Evolutionary conservation across 2,888 invertebrate genomes (phyloP).

Genomic region (Caenorhabditis doughertyi): DNA sequence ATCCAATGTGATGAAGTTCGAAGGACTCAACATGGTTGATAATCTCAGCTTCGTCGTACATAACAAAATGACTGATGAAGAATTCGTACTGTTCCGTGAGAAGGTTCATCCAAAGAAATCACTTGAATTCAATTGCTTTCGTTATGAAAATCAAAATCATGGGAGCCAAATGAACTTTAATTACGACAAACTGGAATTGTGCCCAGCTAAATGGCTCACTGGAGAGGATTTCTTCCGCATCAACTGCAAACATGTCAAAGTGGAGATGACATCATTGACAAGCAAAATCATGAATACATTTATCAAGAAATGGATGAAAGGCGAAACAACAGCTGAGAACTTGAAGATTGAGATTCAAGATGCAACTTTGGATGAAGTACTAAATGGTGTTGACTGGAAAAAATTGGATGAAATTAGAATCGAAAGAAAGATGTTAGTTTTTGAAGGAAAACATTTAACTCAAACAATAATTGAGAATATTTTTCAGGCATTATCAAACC

Average conservation of each 20-base stretch:
- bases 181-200: neutral
- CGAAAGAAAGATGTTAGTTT: neutral
- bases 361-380: neutral
- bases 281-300: neutral
- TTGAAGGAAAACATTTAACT: neutral
- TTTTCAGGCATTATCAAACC: neutral
- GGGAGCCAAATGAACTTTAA: neutral
- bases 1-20: neutral
- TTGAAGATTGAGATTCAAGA: neutral
- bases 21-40: neutral
- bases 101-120: constrained; percentile 1
- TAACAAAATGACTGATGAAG: neutral
- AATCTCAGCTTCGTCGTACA: constrained; percentile 6
- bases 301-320: constrained; percentile 3
- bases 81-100: neutral
- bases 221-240: neutral
- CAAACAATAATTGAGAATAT: neutral
- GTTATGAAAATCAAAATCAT: neutral
- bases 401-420: neutral
- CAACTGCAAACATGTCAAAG: neutral
- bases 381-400: neutral
- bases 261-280: neutral
- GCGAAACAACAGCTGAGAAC: constrained; percentile 4
- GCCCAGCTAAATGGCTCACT: neutral
- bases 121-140: neutral